Evolutionary conservation across 2,797 vertebrate species (phyloP), one percentile per base, ranked within the genome.

Genomic region (Jordanella pulchra): DNA sequence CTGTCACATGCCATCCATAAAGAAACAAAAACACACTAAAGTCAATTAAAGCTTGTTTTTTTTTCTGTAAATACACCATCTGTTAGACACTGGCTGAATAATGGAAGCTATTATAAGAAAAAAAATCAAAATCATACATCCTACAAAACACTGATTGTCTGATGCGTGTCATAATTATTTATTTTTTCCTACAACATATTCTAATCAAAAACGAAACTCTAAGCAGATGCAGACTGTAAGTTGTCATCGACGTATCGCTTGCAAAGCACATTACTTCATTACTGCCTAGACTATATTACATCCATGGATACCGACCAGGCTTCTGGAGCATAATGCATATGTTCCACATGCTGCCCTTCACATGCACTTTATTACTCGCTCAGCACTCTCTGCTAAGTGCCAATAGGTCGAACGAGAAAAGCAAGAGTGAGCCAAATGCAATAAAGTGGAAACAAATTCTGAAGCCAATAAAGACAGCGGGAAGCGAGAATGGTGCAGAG

Each of bases 351-450:
- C 56, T 69, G 51, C 23, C 69, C 63, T 69, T 75, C 69, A 65
- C 17, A 23, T 71, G 50, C 68, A 67, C 76, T 84, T 81, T 73
- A 83, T 84, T 74, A 81, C 79, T 81, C 67, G 56, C 69, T 79
- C 67, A 81, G 78, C 66, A 66, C 75, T 76, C 73, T 70, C 65
- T 61, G 69, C 72, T 64, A 72, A 73, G 66, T 66, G 73, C 75
- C 76, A 75, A 39, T 56, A 79, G 68, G 66, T 79, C 42, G 60
- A 72, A 77, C 35, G 71, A 67, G 54, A 82, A 21, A 69, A 60
- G 70, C 48, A 48, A 45, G 32, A 65, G 50, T 6, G 68, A 80
- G 76, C 66, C 74, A 82, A 78, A 77, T 47, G 53, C 63, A 81
- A 79, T 65, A 76, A 72, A 80, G 72, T 58, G 12, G 7, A 75